These are phyloP conservation scores for Drosophila triauraria DNA, from an alignment of 1,140 invertebrate species.

Conservation along the genomic window DNA sequence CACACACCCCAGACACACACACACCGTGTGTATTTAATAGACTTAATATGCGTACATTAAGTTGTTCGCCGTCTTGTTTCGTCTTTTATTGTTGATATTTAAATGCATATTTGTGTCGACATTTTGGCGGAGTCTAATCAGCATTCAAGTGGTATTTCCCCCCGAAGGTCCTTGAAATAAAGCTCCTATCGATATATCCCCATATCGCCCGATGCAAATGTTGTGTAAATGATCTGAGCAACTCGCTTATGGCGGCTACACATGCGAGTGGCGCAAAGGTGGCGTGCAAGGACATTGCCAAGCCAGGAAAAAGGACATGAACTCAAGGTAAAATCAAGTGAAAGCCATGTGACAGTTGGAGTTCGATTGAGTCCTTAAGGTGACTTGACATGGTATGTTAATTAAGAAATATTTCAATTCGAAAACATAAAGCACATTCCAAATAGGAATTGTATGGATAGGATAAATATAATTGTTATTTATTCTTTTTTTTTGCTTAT, in stretches of 20 bases:
- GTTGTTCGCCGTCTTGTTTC: constrained; percentile 50
- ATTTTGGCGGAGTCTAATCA: constrained; percentile 39
- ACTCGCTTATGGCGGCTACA: constrained; percentile 47
- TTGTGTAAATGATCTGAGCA: constrained; percentile 57
- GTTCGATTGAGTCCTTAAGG: constrained; percentile 10
- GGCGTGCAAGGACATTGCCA: constrained; percentile 4
- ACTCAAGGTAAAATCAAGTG: neutral
- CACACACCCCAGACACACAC: constrained; percentile 1
- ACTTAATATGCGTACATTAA: constrained; percentile 52
- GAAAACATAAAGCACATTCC: too few species aligned
- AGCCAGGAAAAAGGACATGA: too few species aligned
- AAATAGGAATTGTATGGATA: too few species aligned
- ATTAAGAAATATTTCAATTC: too few species aligned
- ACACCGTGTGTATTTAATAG: constrained; percentile 6
- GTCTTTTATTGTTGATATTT: constrained; percentile 48
- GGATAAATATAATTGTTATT: too few species aligned
- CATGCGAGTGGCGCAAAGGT: constrained; percentile 36
- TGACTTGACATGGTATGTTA: neutral
- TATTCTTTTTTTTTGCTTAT: too few species aligned
- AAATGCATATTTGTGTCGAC: constrained; percentile 49
- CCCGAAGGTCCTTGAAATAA: neutral
- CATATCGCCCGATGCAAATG: constrained; percentile 42
- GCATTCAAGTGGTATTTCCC: constrained; percentile 20
- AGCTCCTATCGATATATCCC: neutral
- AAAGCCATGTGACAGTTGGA: neutral